Evolutionary conservation across 2,113 vertebrate genomes (phyloP), one percentile per base, ranked within the genome.

Genomic region (Echinops telfairi): DNA sequence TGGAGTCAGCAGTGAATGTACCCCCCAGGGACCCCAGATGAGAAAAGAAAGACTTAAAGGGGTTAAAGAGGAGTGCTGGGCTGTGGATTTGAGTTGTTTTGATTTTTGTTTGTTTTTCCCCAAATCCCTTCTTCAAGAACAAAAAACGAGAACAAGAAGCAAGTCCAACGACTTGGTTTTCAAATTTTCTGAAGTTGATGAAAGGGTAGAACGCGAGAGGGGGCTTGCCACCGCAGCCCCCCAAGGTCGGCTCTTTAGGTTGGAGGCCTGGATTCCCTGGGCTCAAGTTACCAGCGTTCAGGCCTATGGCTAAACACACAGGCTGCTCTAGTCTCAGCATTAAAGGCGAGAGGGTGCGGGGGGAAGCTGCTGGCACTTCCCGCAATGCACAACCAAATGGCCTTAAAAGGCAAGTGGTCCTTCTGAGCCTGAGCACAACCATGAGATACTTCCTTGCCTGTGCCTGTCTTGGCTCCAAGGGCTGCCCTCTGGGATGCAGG

Each of bases 401-500:
- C 85, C 27, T 29, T 12, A 1, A 19, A 58, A 40, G 57, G 9
- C 4, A 1, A 22, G 3, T 3, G 5, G 10, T 16, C 23, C 6
- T 0, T 12, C 1, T 7, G 0, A 40, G 6, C 12, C 9, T 5
- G 27, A 23, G 38, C 19, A 5, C 2, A 38, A 25, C 7, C 58
- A 4, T 11, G 3, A 31, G 2, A 0, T 3, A 3, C 8, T 47
- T 53, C 2, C 0, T 22, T 14, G 27, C 1, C 5, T 22, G 22
- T 60, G 0, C 0, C 4, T 9, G n/a, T 31, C 33, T 23, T 14
- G 1, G 33, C 7, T 0, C 31, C 11, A 27, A 23, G 2, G 19
- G 8, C 3, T 5, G 12, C 38, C 38, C 20, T 7, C 1, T 1
- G 1, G 38, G 19, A 82, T 0, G 25, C 68, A 2, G 43, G 31